Conservation (phyloP, 2,888 invertebrate species). For the Archips xylosteana region DNA sequence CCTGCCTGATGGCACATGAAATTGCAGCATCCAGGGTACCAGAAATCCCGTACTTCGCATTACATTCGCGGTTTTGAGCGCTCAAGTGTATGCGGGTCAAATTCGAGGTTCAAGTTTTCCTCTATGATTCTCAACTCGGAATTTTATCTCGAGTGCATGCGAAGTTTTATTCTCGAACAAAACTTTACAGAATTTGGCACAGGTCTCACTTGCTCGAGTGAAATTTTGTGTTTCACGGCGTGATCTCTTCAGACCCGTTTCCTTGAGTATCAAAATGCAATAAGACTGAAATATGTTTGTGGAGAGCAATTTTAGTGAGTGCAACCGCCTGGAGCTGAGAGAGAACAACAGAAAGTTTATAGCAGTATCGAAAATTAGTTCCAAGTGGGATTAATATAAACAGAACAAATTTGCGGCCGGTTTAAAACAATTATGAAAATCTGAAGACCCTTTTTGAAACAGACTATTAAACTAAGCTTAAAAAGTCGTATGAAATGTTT, state of each 20-base stretch:
- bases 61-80: slow-evolving; percentile 29
- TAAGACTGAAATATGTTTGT: slow-evolving; percentile 37
- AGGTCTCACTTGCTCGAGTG: slow-evolving; percentile 50
- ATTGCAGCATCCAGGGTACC: background rate
- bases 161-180: slow-evolving; percentile 53
- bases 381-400: slow-evolving; percentile 3
- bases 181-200: slow-evolving; percentile 51
- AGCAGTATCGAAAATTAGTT: slow-evolving; percentile 15
- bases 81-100: slow-evolving; percentile 31
- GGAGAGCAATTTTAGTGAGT: slow-evolving; percentile 26
- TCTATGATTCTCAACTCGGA: slow-evolving; percentile 50
- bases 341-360: slow-evolving; percentile 1
- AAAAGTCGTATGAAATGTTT: background rate
- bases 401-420: background rate
- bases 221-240: slow-evolving; percentile 53
- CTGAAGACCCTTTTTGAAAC: too few species aligned
- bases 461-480: too few species aligned
- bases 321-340: background rate
- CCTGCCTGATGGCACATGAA: background rate
- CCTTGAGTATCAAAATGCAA: slow-evolving; percentile 34
- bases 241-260: slow-evolving; percentile 40
- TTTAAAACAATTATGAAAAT: background rate
- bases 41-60: slow-evolving; percentile 12
- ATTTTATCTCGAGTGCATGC: slow-evolving; percentile 50
- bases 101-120: slow-evolving; percentile 42